Evolutionary conservation across 1,140 invertebrate genomes (phyloP).

Genomic region (Physella acuta): DNA sequence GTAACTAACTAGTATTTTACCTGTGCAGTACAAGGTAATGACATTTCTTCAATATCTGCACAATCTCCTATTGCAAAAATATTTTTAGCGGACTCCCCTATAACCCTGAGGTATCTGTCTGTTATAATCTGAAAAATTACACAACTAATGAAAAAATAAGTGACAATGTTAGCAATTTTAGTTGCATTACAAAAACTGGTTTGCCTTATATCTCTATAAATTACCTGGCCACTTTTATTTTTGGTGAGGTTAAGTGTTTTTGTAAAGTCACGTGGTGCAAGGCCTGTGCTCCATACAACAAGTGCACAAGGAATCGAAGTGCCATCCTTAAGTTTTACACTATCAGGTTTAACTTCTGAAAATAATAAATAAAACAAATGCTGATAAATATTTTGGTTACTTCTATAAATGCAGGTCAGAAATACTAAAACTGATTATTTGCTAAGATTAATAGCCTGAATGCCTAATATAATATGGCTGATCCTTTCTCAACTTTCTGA

Average conservation of each 20-base stretch:
- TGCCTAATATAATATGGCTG: too few relatives aligned
- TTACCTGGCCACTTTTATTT: constrained; percentile 56
- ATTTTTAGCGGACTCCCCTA: constrained; percentile 36
- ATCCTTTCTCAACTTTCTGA: too few relatives aligned
- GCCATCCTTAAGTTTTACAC: constrained; percentile 54
- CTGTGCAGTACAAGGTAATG: constrained; percentile 59
- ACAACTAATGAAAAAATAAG: background rate
- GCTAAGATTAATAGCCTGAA: too few relatives aligned
- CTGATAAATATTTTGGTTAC: too few relatives aligned
- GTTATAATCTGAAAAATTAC: constrained; percentile 47
- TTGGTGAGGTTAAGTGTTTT: constrained; percentile 46
- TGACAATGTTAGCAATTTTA: background rate
- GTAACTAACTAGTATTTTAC: too few relatives aligned
- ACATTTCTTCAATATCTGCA: constrained; percentile 44
- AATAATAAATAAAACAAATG: too few relatives aligned
- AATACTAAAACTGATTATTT: too few relatives aligned
- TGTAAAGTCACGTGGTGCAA: constrained; percentile 55
- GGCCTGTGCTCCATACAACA: constrained; percentile 61
- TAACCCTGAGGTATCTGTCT: constrained; percentile 45
- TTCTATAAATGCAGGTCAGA: too few relatives aligned
- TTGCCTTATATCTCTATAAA: too few relatives aligned
- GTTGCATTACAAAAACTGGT: too few relatives aligned
- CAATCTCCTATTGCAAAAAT: constrained; percentile 58
- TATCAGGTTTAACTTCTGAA: constrained; percentile 51
- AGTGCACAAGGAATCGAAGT: constrained; percentile 57